Conservation (phyloP, 2,888 invertebrate species). For the Pyrrhia umbra region DNA sequence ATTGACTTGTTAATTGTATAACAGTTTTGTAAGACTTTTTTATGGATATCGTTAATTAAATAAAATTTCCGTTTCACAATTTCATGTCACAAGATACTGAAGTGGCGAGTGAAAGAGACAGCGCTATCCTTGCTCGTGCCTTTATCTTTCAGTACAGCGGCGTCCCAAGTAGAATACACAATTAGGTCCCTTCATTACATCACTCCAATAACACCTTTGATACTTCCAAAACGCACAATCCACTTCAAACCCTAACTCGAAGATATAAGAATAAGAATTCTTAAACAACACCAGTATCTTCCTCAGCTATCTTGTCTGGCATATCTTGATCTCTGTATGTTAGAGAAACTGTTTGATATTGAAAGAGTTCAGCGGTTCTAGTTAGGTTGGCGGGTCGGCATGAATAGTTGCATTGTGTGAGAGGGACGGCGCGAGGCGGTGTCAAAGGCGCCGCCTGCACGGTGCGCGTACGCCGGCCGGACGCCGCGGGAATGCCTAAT, state of each 20-base stretch:
- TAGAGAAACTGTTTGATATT: conserved; percentile 81
- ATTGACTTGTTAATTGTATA: conserved; percentile 27
- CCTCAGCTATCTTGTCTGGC: conserved; percentile 69
- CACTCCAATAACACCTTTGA: conserved; percentile 89
- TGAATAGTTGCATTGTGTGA: conserved; percentile 88
- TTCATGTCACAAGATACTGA: conserved; percentile 56
- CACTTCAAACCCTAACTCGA: conserved; percentile 57
- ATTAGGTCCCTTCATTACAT: conserved; percentile 89
- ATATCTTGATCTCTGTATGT: conserved; percentile 66
- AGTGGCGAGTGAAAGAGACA: conserved; percentile 72
- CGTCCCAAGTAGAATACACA: conserved; percentile 86
- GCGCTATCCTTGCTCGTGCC: conserved; percentile 71
- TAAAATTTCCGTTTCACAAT: conserved; percentile 31
- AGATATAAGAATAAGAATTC: conserved; percentile 50
- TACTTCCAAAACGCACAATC: conserved; percentile 55
- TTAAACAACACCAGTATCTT: conserved; percentile 61
- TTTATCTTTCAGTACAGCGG: conserved; percentile 79
- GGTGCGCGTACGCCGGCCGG: conserved; percentile 85
- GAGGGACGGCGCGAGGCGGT: conserved; percentile 77
- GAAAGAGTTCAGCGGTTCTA: conserved; percentile 74
- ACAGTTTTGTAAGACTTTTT: conserved; percentile 3
- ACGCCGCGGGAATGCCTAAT: conserved; percentile 89
- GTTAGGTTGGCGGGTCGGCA: conserved; percentile 66
- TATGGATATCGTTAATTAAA: conserved; percentile 24
- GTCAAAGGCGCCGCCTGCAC: conserved; percentile 86